phyloP scores from a whole-genome alignment of 2,888 invertebrate species.

The Ptilodon capucinus region DNA sequence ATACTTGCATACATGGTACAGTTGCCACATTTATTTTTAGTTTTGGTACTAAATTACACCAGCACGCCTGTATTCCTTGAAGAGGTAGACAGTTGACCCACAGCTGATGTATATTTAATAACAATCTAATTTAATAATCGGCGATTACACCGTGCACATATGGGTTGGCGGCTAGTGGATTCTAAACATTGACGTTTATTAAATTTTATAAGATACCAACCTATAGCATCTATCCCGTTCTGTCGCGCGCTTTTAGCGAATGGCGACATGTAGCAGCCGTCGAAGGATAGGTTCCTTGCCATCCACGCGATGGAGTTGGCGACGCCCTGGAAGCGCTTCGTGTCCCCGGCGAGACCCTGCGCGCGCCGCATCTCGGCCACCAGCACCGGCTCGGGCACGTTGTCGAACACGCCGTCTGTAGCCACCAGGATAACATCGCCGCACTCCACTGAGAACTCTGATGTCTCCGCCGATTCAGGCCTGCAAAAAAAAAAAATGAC shows the following conservation, averaged over 20 bases:
- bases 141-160: too few relatives aligned
- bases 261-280: constrained; percentile 97
- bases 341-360: constrained; percentile 75
- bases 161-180: too few relatives aligned
- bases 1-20: too few relatives aligned
- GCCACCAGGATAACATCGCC: constrained; percentile 97
- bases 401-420: constrained; percentile 99
- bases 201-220: constrained; percentile 61
- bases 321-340: constrained; percentile 91
- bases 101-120: too few relatives aligned
- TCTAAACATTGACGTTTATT: too few relatives aligned
- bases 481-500: constrained; percentile 65
- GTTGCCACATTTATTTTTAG: too few relatives aligned
- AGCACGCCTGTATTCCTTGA: too few relatives aligned
- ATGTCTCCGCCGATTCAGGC: constrained; percentile 95
- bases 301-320: constrained; percentile 98
- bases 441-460: constrained; percentile 93
- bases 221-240: constrained; percentile 96
- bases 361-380: constrained; percentile 92
- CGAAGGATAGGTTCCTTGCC: constrained; percentile 96
- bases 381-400: constrained; percentile 95
- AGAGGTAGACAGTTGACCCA: too few relatives aligned
- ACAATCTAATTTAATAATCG: too few relatives aligned
- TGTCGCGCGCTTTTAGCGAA: constrained; percentile 96
- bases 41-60: too few relatives aligned